Conservation (phyloP, 1,140 invertebrate genomes). For the Araneus ventricosus region DNA sequence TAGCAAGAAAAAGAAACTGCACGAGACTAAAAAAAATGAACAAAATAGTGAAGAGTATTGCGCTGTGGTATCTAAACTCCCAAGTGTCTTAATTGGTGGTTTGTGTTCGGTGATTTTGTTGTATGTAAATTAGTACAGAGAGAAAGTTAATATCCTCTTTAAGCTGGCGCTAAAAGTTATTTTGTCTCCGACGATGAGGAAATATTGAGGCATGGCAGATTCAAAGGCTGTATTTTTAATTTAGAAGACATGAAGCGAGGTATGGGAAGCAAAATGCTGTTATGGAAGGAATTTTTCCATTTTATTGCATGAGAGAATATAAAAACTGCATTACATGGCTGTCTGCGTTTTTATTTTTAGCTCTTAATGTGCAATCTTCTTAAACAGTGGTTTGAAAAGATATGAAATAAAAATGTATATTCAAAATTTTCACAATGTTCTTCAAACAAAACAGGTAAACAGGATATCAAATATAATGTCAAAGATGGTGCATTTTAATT, state of each 20-base stretch:
- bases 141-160: neutral
- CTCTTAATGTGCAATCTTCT: no score
- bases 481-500: no score
- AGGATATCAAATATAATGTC: no score
- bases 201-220: neutral
- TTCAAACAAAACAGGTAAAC: no score
- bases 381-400: no score
- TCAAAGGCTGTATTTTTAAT: constrained; percentile 11
- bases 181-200: neutral
- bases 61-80: neutral
- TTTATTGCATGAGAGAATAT: no score
- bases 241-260: neutral
- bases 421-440: no score
- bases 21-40: neutral
- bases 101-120: neutral
- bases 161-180: neutral
- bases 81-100: constrained; percentile 48
- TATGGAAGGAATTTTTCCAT: neutral
- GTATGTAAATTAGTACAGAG: constrained; percentile 41
- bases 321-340: no score
- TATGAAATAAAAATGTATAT: no score
- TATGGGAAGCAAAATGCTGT: neutral
- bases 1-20: neutral
- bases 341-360: no score
- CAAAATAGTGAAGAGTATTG: neutral